Base-by-base conservation (phyloP, 2,888 invertebrate genomes). In the Ethmia dodecea region DNA sequence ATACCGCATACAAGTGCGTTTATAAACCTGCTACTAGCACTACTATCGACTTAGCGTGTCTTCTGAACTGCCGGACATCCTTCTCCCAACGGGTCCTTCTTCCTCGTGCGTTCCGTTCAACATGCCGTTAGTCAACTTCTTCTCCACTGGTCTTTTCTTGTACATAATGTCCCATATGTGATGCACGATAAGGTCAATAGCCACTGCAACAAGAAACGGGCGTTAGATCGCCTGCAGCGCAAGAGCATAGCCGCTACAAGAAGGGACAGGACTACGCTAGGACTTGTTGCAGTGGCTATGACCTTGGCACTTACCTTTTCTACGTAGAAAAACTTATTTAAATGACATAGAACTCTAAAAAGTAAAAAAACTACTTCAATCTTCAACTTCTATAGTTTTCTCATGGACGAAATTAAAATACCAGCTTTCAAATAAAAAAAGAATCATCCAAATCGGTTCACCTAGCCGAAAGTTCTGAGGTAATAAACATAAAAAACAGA, bases 121-220 rank as follows among this genome's bases (percentile, higher is more conserved):
- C 6, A 60, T 61, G 16, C 87, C 86, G 51, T 79, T 77, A 30
- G 68, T 56, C 35, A 68, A 49, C 28, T 51, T 47, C 50, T 60
- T 33, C 4, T 3, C 60, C 35, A 50, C 48, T 11, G 55, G 59
- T 26, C 75, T 63, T 63, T 80, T 86, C 80, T 83, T 86, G 64
- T 83, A 93, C 87, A 98, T 92, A 68, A 97, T 93, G 88, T 98
- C 98, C 91, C 97, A 93, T 87, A 99, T 98, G 91, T 99, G 98
- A 86, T 98, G 97, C 64, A 98, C 98, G 88, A 99, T 98, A 84
- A 99, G 91, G 89, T 98, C 97, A 88, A 99, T 98, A 87, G 99
- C 99, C 91, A 99, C 99, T 98, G 94, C 89, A 95, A 94, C 89
- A 91, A 86, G 25, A 30, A 16, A 14, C n/a, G 14, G 3, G 5